Evolutionary conservation across 2,888 invertebrate genomes (phyloP), one percentile per base, ranked within the genome.

Genomic region (Panopea generosa): DNA sequence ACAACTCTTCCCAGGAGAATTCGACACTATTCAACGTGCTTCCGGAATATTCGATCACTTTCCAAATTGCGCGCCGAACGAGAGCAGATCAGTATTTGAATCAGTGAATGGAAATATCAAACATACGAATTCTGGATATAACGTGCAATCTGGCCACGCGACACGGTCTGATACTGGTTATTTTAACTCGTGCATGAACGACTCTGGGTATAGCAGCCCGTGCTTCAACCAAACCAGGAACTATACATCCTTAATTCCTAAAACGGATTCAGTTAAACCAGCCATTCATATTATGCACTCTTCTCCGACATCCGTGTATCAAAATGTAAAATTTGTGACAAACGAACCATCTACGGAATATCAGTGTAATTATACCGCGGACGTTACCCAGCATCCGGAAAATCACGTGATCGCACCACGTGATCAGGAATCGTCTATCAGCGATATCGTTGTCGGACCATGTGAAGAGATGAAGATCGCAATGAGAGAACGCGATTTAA

Each of bases 161-260:
- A 16, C 49, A 7, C 7, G 20, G 6, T 6, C 18, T 9, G 20
- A 49, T 16, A 7, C 49, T 18, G 49, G 49, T 16, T 49, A 49
- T 52, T 20, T 47, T 22, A 52, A 53, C 20, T 43, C 45, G 43
- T 75, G 65, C 45, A 66, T 78, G 53, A 71, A 78, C 53, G 82
- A 82, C 59, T 82, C 82, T 27, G 82, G 76, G 16, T 82, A 79
- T 59, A 65, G 62, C 50, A 82, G 78, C 49, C 76, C 82, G 27
- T 45, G 52, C 14, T 40, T 56, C 3, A 16, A 22, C 6, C 49
- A 49, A 20, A 62, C 56, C 14, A 53, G 55, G 4, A 56, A 56
- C 6, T 38, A 55, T 7, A 47, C 55, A 0, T 27, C 38, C 16
- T 62, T 50, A 20, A 55, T 62, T 7, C 57, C 59, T 40, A 59